Base-by-base conservation (phyloP, 1,140 invertebrate genomes). In the Latrodectus geometricus region DNA sequence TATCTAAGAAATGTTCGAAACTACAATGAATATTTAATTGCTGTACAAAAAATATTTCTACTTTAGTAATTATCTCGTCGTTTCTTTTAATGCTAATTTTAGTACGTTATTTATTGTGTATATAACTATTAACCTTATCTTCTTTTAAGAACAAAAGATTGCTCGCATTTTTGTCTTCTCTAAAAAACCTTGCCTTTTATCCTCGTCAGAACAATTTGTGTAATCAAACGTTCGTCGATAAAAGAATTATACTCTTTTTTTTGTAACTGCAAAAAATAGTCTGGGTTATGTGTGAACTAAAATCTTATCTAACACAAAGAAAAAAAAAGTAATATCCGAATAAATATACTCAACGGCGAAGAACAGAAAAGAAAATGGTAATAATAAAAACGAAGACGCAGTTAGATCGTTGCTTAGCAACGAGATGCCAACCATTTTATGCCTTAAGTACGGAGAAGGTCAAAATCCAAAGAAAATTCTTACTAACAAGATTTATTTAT, bases 401-500 rank as follows among this genome's bases (percentile, higher is more conserved):
- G 75, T 50, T 20, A 65, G 74, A 9, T 15, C 49, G 83, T 86
- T 77, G 83, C 83, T 70, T 49, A n/a, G 83, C 66, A 72, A 86
- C 83, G 8, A 72, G 50, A 86, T 86, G 83, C 74, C 75, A 50
- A 86, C 65, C 83, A 74, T 70, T 77, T 86, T 77, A 20, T 50
- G 69, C 54, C 68, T 50, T 81, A 70, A 81, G 61, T 79, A 79
- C 21, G 20, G 75, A 78, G 83, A 78, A 86, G 83, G 83, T 86
- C 83, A 86, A 72, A 78, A 61, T 61, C 48, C 65, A 65, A 35
- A 66, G 65, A 84, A 83, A 86, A 77, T 86, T 86, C 75, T 74
- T 35, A 50, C 83, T 86, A 86, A 86, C 83, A 77, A 86, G 83
- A 86, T 86, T 86, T 84, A 61, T 56, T 68, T 76, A 84, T 15